phyloP scores from a whole-genome alignment of 2,888 invertebrate species.

The Halictus quadricinctus region DNA sequence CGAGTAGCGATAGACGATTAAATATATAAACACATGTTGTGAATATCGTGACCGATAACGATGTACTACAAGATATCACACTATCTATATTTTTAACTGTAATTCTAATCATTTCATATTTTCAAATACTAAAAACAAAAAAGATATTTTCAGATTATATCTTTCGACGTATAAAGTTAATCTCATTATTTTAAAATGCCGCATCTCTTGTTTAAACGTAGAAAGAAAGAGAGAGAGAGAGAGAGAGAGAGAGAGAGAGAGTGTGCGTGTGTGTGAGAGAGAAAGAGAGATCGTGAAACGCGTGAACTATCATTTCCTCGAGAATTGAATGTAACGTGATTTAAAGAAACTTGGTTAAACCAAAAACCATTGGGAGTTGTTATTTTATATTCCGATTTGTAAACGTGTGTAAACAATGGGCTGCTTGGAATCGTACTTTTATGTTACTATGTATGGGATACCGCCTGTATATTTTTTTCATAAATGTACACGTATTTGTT shows the following conservation, averaged over 20 bases:
- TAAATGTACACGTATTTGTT: slow-evolving; percentile 16
- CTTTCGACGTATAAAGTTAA: slow-evolving; percentile 37
- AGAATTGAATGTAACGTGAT: background rate
- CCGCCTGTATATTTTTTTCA: slow-evolving; percentile 35
- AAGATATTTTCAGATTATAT: slow-evolving; percentile 56
- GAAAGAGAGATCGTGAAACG: background rate
- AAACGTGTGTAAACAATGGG: slow-evolving; percentile 1
- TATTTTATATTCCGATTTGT: slow-evolving; percentile 21
- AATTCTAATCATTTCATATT: slow-evolving; percentile 44
- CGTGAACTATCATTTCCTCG: slow-evolving; percentile 18
- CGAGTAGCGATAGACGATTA: slow-evolving; percentile 26
- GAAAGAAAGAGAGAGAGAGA: background rate
- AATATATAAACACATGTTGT: slow-evolving; percentile 41
- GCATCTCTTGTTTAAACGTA: slow-evolving; percentile 26
- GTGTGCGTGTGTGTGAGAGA: background rate
- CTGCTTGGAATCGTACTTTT: slow-evolving; percentile 37
- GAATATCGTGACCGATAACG: slow-evolving; percentile 55
- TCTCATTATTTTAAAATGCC: slow-evolving; percentile 37
- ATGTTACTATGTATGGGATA: slow-evolving; percentile 12
- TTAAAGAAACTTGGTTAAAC: background rate
- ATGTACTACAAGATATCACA: slow-evolving; percentile 41
- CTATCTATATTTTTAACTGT: slow-evolving; percentile 56
- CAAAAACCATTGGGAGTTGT: slow-evolving; percentile 8
- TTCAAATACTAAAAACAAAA: slow-evolving; percentile 43
- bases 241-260: background rate